Evolutionary conservation across 1,140 invertebrate species (phyloP), one percentile per base, ranked within the genome.

Genomic region (Drosophila lowei): DNA sequence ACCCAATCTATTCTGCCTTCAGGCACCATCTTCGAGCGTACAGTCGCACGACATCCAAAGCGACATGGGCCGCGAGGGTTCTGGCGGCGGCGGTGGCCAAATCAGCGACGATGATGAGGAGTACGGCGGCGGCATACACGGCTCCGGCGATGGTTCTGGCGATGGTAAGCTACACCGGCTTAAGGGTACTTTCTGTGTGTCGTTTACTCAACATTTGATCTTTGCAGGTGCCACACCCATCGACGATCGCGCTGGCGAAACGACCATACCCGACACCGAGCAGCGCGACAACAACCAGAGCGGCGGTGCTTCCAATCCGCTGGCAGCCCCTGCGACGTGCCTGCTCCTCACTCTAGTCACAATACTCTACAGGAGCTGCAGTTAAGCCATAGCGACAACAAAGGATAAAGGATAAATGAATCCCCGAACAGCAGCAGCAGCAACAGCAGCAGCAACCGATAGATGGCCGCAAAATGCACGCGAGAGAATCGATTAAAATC

Each of bases 61-160:
- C 47, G 90, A 91, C 41, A 91, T 91, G 90, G 90, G 90, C n/a
- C 89, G 68, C 50, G 81, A 90, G 65, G 83, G 88, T 9, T 90
- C 90, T 21, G 90, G 81, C 6, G 90, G 77, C 2, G 80, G 83
- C n/a, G 79, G 83, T 5, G 63, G 67, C 21, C 77, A 74, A 42
- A 74, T 79, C 13, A 75, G 74, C 52, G 90, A 91, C 50, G 78
- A 86, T 13, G 90, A 91, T 49, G 90, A 91, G 68, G 89, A 91
- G 41, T 90, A 91, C 21, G 79, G 88, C 48, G 79, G 85, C 54
- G 57, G 58, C 68, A 64, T 78, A 8, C 75, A 90, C 60, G 77
- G 75, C 15, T 91, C 90, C 25, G 90, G 90, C 15, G 90, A 90
- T 68, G 90, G 90, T 15, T 91, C 90, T 15, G 90, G 90, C 38